A percentile compares a stretch with the other conserved stretches of the same genome.
Conservation (phyloP, 2,113 vertebrate genomes). For the Oriolus oriolus region DNA sequence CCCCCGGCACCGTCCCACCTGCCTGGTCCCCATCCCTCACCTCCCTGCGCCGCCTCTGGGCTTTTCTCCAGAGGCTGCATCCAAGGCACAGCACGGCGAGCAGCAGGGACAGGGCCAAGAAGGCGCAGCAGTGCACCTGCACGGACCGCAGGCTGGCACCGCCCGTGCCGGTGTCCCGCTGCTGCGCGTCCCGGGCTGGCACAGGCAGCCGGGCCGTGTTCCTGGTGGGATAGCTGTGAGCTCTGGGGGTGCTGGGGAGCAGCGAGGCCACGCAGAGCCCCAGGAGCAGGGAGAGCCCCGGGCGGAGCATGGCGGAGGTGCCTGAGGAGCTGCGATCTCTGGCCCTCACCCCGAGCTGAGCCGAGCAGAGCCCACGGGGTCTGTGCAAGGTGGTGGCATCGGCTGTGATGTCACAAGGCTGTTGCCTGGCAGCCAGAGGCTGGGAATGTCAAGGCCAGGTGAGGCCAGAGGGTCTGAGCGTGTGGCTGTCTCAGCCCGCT, state of each 20-base stretch:
- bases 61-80: neutral
- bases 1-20: neutral
- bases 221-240: neutral
- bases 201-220: rapidly evolving
- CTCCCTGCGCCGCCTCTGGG: neutral
- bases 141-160: neutral
- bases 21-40: neutral
- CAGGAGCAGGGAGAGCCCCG: neutral
- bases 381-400: neutral
- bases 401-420: neutral
- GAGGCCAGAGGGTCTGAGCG: rapidly evolving
- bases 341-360: neutral
- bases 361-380: neutral
- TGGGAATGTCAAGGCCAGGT: neutral
- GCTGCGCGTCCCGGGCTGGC: rapidly evolving
- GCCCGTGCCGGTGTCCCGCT: rapidly evolving
- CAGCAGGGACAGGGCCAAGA: neutral
- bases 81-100: neutral
- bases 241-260: neutral
- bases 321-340: neutral
- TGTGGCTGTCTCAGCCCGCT: neutral
- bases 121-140: neutral
- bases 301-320: neutral
- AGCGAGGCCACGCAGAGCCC: neutral
- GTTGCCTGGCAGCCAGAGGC: neutral